These are phyloP conservation scores for Rhabdornis inornatus DNA, from an alignment of 2,113 vertebrate species.

Conservation along the genomic window DNA sequence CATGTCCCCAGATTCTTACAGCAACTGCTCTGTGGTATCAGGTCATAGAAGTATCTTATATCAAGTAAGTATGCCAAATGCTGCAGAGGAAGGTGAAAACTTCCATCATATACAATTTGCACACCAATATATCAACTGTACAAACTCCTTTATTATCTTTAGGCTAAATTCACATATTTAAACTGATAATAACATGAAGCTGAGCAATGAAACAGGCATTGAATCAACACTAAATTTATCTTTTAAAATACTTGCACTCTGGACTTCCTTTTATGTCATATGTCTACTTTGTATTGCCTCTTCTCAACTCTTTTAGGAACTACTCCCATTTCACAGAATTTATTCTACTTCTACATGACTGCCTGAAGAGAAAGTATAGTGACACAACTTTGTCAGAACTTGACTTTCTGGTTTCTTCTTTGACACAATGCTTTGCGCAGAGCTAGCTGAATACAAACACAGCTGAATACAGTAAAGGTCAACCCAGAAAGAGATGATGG, in stretches of 20 bases:
- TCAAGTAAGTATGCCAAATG: constrained; percentile 17
- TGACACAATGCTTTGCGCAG: not conserved
- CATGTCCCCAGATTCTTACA: constrained; percentile 15
- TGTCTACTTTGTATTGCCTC: not conserved
- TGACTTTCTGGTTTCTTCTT: not conserved
- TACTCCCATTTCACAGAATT: not conserved
- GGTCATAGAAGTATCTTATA: not conserved
- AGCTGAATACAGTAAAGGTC: not conserved
- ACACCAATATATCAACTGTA: not conserved
- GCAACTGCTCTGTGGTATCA: constrained; percentile 10
- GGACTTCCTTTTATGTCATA: not conserved
- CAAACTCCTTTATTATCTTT: not conserved
- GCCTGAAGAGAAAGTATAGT: not conserved
- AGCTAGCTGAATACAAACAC: not conserved
- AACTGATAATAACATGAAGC: not conserved
- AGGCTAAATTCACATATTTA: not conserved
- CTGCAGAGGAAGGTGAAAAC: constrained; percentile 6
- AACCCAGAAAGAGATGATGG: not conserved
- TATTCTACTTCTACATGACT: not conserved
- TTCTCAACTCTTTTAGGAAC: not conserved
- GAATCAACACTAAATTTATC: not conserved
- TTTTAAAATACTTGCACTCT: not conserved
- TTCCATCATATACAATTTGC: not conserved
- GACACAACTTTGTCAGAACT: not conserved
- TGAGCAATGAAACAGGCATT: not conserved